These are phyloP conservation scores for Macropis europaea DNA, from an alignment of 2,888 invertebrate species.

Conservation along the genomic window DNA sequence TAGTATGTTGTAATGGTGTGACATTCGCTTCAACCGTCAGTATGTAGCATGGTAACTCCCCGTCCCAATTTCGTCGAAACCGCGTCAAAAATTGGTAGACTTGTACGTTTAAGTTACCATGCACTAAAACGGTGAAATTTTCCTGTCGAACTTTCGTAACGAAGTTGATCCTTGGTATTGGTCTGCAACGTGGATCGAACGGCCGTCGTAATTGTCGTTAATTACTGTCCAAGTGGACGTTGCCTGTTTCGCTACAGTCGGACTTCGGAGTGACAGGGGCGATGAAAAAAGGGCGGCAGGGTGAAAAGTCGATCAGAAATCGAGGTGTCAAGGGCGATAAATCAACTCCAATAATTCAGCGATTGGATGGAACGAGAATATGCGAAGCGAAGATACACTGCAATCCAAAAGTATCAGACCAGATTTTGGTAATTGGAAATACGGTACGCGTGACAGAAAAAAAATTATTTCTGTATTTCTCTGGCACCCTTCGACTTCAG, in stretches of 20 bases:
- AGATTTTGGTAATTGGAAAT: no score
- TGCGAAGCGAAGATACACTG: slow-evolving; percentile 2
- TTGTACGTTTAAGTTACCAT: no score
- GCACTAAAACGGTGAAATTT: no score
- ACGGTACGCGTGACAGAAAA: no score
- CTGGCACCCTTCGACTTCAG: no score
- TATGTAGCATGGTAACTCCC: no score
- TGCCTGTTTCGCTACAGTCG: slow-evolving; percentile 54
- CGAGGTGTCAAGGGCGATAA: slow-evolving; percentile 42
- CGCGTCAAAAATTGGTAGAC: no score
- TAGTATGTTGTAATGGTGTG: no score
- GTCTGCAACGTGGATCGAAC: neutral
- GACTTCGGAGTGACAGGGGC: neutral
- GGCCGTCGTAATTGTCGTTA: slow-evolving; percentile 52
- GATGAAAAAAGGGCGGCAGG: slow-evolving; percentile 23
- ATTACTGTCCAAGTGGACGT: slow-evolving; percentile 50
- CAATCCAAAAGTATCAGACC: no score
- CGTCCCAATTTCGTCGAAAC: no score
- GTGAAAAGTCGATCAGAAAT: slow-evolving; percentile 60
- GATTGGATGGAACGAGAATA: slow-evolving; percentile 19
- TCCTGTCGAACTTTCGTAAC: neutral
- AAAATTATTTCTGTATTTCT: no score
- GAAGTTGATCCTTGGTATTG: slow-evolving; percentile 5
- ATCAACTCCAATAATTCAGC: slow-evolving; percentile 51
- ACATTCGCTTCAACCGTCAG: no score